Evolutionary conservation across 2,888 invertebrate genomes (phyloP), one percentile per base, ranked within the genome.

Genomic region (Clepsis dumicolana): DNA sequence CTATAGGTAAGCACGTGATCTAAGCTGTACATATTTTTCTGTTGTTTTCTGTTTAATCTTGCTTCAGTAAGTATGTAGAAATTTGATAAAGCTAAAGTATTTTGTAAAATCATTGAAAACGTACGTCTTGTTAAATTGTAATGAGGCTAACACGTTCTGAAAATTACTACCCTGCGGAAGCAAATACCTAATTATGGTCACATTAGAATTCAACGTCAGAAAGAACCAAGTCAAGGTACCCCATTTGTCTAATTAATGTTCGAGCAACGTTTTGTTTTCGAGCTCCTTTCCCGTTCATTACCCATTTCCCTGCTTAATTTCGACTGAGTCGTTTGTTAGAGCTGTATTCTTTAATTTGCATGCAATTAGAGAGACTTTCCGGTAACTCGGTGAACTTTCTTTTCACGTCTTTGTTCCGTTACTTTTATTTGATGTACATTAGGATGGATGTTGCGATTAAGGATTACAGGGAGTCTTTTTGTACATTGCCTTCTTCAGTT

Each of bases 271-370:
- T 74, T 71, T 72, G 68, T 73, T 71, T 70, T 64, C 44, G 25
- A 71, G 66, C 71, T 73, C 64, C 59, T 73, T 76, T 73, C 70
- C 65, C 69, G 70, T 74, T 77, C 72, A 76, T 78, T 77, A 73
- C 71, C 73, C 59, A 71, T 72, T 71, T 71, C 54, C 56, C 54
- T 54, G 44, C 72, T 76, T 73, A 76, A 74, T 77, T 78, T 73
- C 71, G 64, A 63, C 64, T 53, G 70, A 67, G 74, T 75, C 74
- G 72, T 82, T 79, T 75, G 75, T 78, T 74, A 77, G 72, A 68
- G 70, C 72, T 52, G 53, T 64, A 52, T 69, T 76, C 75, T 80
- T 76, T 83, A 83, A 84, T 87, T 87, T 84, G 77, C 81, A 84
- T 84, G 76, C 79, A 83, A 86, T 87, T 83, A 80, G 71, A 75